Conservation (phyloP, 1,140 invertebrate species). For the Heliconius melpomene region DNA sequence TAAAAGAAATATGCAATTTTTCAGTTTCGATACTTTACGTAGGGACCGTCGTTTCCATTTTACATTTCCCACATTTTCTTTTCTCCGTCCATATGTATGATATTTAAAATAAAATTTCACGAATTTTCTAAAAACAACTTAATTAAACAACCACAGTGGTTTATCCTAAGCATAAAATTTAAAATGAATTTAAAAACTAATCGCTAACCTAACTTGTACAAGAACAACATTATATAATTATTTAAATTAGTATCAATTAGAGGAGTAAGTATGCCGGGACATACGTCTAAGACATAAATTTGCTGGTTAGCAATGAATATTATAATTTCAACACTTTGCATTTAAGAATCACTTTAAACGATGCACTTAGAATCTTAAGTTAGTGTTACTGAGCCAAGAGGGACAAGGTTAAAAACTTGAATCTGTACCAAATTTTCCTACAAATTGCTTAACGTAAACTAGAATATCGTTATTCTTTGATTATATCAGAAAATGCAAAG, state of each 20-base stretch:
- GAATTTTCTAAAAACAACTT: too few relatives aligned
- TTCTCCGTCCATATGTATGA: too few relatives aligned
- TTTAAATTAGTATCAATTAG: conserved; percentile 2
- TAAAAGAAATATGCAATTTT: too few relatives aligned
- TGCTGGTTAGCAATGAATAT: conserved; percentile 18
- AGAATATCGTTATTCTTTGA: not conserved
- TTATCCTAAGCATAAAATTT: not conserved
- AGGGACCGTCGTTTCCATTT: not conserved
- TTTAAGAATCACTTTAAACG: conserved; percentile 34
- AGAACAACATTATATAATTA: not conserved
- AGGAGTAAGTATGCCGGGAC: not conserved
- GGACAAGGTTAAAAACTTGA: conserved; percentile 35
- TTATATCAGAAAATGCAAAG: not conserved
- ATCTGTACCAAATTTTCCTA: conserved; percentile 10
- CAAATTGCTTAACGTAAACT: not conserved
- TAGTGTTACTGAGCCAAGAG: conserved; percentile 20
- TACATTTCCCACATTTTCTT: not conserved
- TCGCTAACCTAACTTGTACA: not conserved
- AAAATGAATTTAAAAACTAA: not conserved
- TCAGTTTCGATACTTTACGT: too few relatives aligned
- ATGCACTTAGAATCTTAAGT: conserved; percentile 30
- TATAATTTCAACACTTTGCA: conserved; percentile 37
- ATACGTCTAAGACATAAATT: conserved; percentile 1
- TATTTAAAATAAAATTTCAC: too few relatives aligned
- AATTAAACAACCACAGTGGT: too few relatives aligned